Evolutionary conservation across 2,888 invertebrate species (phyloP), one percentile per base, ranked within the genome.

Genomic region (Caenorhabditis auriculariae): DNA sequence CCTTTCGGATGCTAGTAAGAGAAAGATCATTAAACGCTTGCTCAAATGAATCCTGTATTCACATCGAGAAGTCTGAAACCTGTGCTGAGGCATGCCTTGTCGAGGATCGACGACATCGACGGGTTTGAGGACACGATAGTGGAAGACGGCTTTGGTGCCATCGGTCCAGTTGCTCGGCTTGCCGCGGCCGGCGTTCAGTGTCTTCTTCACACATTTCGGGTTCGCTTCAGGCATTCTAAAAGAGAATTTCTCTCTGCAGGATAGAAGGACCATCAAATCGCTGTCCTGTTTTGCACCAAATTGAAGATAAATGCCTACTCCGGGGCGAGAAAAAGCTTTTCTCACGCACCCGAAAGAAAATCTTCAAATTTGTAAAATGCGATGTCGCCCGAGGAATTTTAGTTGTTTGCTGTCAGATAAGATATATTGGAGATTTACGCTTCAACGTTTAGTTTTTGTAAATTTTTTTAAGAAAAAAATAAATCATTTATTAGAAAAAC

Each of bases 131-230:
- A 69, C 72, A 46, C 77, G 76, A 54, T 76, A 80, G 57, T 80
- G 62, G 55, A 80, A 78, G 15, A 79, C 38, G 4, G 76, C 79
- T 47, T 81, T 81, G 3, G 78, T 76, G 24, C 77, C 78, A 45
- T 70, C 62, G 0, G 29, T 35, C 49, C 63, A 79, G 15, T 72
- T 69, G 6, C 72, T 67, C 15, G 66, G 43, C 21, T 65, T 60
- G 15, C 80, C 80, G 28, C 56, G 66, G 3, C 80, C 80, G 1
- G 76, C 75, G 49, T 63, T 60, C 6, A 81, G 47, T 6, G 72
- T 74, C 48, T 56, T 54, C 38, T 69, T 69, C 12, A 69, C 41
- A 21, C 66, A 53, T 9, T 28, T 39, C 2, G 66, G 62, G 23
- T 46, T 60, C 26, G 46, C 35, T 19, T 52, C 41, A 27, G 41